Percentiles rank a stretch among this genome's conserved stretches.
These are phyloP conservation scores for Papilio elwesi DNA, from an alignment of 2,888 invertebrate species.

Conservation along the genomic window DNA sequence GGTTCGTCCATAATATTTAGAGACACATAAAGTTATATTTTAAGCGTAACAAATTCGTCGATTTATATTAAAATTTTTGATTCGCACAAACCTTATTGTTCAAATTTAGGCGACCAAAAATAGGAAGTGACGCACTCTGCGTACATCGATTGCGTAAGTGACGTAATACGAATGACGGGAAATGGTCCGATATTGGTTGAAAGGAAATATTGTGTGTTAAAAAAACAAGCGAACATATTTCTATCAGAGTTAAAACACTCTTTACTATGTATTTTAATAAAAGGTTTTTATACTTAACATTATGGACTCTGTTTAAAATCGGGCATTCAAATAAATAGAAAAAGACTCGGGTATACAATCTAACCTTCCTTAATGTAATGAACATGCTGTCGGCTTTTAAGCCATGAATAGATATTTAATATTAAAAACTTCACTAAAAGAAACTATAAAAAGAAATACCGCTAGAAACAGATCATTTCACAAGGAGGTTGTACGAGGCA, in stretches of 20 bases:
- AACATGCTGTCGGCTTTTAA: too few relatives aligned
- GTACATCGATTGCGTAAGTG: constrained; percentile 13
- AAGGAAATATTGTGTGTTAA: constrained; percentile 14
- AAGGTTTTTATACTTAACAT: background rate
- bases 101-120: constrained; percentile 40
- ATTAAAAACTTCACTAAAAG: too few relatives aligned
- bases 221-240: constrained; percentile 1
- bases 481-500: too few relatives aligned
- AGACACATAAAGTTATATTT: background rate
- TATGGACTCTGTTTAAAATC: background rate
- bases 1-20: background rate
- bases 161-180: constrained; percentile 26
- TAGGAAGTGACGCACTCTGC: constrained; percentile 47
- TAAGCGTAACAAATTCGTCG: background rate
- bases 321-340: too few relatives aligned
- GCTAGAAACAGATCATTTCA: too few relatives aligned
- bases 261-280: background rate
- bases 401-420: too few relatives aligned
- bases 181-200: background rate
- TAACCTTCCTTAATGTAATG: too few relatives aligned
- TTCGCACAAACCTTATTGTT: constrained; percentile 18
- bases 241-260: background rate
- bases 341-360: too few relatives aligned
- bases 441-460: too few relatives aligned
- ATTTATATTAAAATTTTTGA: background rate